A percentile compares a stretch with the other conserved stretches of the same genome.
These are phyloP conservation scores for Drosophila mimetica DNA, from an alignment of 2,888 invertebrate species.

Conservation along the genomic window DNA sequence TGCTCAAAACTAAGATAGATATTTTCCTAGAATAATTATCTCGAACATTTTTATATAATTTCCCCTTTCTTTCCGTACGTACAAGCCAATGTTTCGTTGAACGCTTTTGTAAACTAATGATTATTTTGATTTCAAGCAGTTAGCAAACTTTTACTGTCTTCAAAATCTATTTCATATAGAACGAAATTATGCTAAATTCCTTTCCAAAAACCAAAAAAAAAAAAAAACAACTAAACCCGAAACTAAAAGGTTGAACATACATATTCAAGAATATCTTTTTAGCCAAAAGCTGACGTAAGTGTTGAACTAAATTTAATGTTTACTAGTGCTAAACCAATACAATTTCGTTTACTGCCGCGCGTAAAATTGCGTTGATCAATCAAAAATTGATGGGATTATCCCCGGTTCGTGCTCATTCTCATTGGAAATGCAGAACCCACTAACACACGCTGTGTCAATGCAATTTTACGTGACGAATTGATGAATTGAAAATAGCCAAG, in stretches of 20 bases:
- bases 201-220: slow-evolving; percentile 50
- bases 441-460: slow-evolving; percentile 54
- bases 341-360: slow-evolving; percentile 50
- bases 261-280: slow-evolving; percentile 60
- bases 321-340: slow-evolving; percentile 61
- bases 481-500: slow-evolving; percentile 56
- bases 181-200: slow-evolving; percentile 80
- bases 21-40: slow-evolving; percentile 24
- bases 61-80: slow-evolving; percentile 23
- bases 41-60: slow-evolving; percentile 23
- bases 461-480: slow-evolving; percentile 60
- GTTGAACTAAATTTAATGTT: slow-evolving; percentile 74
- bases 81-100: slow-evolving; percentile 55
- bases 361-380: slow-evolving; percentile 70
- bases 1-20: slow-evolving; percentile 33
- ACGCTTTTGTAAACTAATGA: slow-evolving; percentile 61
- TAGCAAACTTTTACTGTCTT: slow-evolving; percentile 59
- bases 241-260: slow-evolving; percentile 49
- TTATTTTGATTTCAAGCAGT: slow-evolving; percentile 63
- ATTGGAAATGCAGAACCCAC: slow-evolving; percentile 21
- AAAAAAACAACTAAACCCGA: slow-evolving; percentile 31
- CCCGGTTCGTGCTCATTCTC: slow-evolving; percentile 7
- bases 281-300: slow-evolving; percentile 78
- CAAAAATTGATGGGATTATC: slow-evolving; percentile 33
- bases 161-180: slow-evolving; percentile 72